A percentile compares a stretch with the other conserved stretches of the same genome.
Conservation (phyloP, 23 tunicate species). For the Clavelina lepadiformis region DNA sequence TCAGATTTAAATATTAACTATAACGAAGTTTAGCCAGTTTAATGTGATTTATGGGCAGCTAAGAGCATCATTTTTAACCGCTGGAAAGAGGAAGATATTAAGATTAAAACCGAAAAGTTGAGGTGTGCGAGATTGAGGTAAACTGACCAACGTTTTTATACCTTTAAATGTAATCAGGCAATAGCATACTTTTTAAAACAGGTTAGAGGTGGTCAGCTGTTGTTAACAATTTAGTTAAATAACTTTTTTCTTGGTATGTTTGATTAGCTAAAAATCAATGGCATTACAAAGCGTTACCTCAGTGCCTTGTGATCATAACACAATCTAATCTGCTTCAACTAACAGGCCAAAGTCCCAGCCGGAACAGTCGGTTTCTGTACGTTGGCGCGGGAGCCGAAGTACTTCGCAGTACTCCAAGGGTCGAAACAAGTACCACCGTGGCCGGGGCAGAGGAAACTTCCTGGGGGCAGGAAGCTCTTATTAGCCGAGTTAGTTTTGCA, state of each 20-base stretch:
- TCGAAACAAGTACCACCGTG: not conserved
- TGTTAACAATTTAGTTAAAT: too few species aligned
- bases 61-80: constrained; percentile 36
- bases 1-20: too few species aligned
- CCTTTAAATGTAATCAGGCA: too few species aligned
- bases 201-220: too few species aligned
- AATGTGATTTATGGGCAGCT: constrained; percentile 6
- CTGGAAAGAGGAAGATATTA: constrained; percentile 45
- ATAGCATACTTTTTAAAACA: too few species aligned
- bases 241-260: too few species aligned
- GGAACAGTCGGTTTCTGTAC: constrained; percentile 59
- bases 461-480: constrained; percentile 5
- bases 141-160: too few species aligned
- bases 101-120: not conserved
- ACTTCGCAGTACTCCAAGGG: not conserved
- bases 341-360: constrained; percentile 70
- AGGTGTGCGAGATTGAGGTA: not conserved
- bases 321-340: too few species aligned
- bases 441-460: not conserved
- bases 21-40: too few species aligned
- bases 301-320: too few species aligned
- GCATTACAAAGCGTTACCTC: too few species aligned
- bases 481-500: constrained; percentile 51
- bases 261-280: too few species aligned
- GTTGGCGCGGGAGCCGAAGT: constrained; percentile 78